A percentile compares a stretch with the other conserved stretches of the same genome.
Evolutionary conservation across 2,113 vertebrate genomes (phyloP).

Genomic region (Notechis scutatus): DNA sequence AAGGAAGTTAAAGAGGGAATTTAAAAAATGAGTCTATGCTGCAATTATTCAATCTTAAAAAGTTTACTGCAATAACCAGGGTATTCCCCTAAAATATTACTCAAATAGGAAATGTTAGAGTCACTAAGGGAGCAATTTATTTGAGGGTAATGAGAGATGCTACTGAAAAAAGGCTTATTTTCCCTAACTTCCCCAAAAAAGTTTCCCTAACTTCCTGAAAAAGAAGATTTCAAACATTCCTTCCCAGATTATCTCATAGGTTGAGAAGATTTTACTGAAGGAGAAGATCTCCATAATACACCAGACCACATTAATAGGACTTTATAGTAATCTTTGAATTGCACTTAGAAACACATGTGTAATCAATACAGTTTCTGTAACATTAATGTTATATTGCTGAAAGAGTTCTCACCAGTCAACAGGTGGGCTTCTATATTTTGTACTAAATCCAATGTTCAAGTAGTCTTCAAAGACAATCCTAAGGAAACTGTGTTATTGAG

Average conservation of each 20-base stretch:
- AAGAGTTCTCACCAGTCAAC: not conserved
- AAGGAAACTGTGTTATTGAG: not conserved
- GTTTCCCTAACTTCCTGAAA: not conserved
- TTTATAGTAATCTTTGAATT: not conserved
- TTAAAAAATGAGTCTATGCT: not conserved
- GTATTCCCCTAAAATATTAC: not conserved
- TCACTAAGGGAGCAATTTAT: not conserved
- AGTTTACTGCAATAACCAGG: not conserved
- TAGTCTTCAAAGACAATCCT: not conserved
- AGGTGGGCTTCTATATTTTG: not conserved
- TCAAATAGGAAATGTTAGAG: not conserved
- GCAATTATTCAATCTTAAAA: not conserved
- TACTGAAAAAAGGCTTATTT: not conserved
- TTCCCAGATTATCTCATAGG: not conserved
- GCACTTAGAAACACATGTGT: not conserved
- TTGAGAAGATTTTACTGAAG: not conserved
- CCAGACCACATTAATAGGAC: not conserved
- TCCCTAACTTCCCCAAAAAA: not conserved
- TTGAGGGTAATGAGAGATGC: not conserved
- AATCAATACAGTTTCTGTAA: not conserved
- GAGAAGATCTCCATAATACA: not conserved
- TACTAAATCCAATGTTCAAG: not conserved
- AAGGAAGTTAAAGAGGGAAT: not conserved
- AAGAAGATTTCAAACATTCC: not conserved
- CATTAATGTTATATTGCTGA: not conserved